Evolutionary conservation across 2,888 invertebrate genomes (phyloP), one percentile per base, ranked within the genome.

Genomic region (Drosophila neoperkinsi): DNA sequence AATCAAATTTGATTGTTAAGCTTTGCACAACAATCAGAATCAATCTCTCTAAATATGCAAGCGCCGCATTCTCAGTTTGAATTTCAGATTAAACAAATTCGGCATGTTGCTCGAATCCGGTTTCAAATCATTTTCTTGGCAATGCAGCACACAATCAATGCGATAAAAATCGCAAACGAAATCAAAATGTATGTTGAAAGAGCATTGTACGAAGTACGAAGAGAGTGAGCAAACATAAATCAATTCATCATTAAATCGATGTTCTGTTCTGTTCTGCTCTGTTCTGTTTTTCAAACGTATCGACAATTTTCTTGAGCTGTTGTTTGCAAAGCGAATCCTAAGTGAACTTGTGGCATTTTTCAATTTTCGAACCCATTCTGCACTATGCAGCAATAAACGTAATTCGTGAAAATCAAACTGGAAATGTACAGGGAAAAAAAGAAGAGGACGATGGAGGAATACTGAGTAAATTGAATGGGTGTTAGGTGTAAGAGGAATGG

Each of bases 161-260:
- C 46, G 56, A 21, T 28, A 53, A 33, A 36, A 71, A 58, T 36
- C n/a, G 52, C 43, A 73, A 60, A 41, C 33, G 18, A 31, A 62
- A 49, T 70, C 34, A 18, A 56, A 46, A 28, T 51, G 13, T 38
- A 77, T 61, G 30, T 16, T 38, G 38, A 38, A 43, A 43, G 43
- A 53, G 65, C 67, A 69, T 65, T 73, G 58, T 55, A 73, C 53
- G 16, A 70, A 49, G 58, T 56, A 61, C 28, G 36, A 41, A 50
- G 55, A 50, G 57, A 46, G 55, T 56, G 52, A 50, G 65, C 66
- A 82, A 84, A 84, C 72, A 84, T 75, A 73, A 82, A 82, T 84
- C 85, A 82, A 84, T 84, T 82, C 80, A 82, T 84, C 82, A 73
- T 82, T 84, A 84, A 84, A 77, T 81, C 69, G 60, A 77, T 76